These are phyloP conservation scores for Leptodactylus fallax DNA, from an alignment of 2,797 vertebrate genomes.

Conservation along the genomic window DNA sequence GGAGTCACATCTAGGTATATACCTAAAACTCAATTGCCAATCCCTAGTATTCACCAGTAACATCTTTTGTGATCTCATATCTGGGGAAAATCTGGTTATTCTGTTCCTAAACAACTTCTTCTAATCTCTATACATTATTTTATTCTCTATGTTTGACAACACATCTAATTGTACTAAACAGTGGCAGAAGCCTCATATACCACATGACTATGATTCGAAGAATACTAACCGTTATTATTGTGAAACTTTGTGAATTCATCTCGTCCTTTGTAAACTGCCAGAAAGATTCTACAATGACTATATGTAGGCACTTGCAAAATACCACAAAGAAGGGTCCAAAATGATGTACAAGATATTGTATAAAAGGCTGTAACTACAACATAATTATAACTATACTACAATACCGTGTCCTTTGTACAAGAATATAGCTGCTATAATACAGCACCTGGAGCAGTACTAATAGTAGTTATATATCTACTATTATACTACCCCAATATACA, in stretches of 20 bases:
- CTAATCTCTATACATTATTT: not conserved
- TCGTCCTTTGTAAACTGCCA: not conserved
- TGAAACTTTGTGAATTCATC: not conserved
- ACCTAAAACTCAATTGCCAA: no score
- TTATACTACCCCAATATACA: no score
- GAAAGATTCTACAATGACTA: not conserved
- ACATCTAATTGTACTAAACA: not conserved
- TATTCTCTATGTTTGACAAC: not conserved
- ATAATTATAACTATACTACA: not conserved
- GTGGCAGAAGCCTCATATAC: not conserved
- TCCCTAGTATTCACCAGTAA: no score
- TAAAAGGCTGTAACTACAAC: no score
- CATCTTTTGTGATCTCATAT: no score
- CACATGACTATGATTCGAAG: not conserved
- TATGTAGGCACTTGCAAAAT: not conserved
- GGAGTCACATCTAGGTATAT: no score
- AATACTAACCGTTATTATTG: not conserved
- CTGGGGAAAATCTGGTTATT: no score
- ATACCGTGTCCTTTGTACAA: not conserved
- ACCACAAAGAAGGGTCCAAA: not conserved
- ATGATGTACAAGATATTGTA: no score
- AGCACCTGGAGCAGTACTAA: not conserved
- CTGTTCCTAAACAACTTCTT: not conserved
- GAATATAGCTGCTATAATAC: not conserved
- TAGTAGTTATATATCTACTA: no score